A percentile compares a stretch with the other conserved stretches of the same genome.
Conservation (phyloP, 2,113 vertebrate genomes). For the Crocuta crocuta region DNA sequence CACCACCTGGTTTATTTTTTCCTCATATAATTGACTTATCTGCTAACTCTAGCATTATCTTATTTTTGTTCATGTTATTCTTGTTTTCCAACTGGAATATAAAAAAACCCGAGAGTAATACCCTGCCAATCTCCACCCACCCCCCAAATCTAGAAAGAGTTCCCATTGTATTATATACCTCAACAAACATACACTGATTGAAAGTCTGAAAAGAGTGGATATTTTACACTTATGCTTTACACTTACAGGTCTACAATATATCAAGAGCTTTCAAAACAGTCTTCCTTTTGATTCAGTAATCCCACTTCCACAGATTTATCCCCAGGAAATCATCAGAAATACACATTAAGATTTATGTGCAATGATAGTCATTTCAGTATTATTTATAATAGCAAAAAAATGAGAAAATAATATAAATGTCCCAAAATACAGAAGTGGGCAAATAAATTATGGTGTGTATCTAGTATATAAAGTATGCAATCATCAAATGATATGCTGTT, state of each 20-base stretch:
- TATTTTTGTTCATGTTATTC: neutral
- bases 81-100: neutral
- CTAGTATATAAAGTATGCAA: neutral
- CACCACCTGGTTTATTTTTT: neutral
- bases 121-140: neutral
- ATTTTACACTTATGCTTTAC: neutral
- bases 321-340: slow-evolving; percentile 45
- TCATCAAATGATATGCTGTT: neutral
- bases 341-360: neutral
- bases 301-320: neutral
- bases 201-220: neutral
- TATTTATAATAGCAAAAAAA: slow-evolving; percentile 12
- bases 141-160: neutral
- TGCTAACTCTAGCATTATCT: neutral
- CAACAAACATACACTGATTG: neutral
- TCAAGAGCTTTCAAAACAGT: slow-evolving; percentile 16
- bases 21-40: neutral
- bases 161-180: neutral
- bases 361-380: neutral
- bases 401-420: neutral
- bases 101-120: neutral
- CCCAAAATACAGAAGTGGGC: slow-evolving; percentile 5
- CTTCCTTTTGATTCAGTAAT: neutral
- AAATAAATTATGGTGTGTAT: neutral
- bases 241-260: neutral